Percentiles rank a stretch among this genome's conserved stretches.
Conservation (phyloP, 2,113 vertebrate genomes). For the Anolis sagrei region DNA sequence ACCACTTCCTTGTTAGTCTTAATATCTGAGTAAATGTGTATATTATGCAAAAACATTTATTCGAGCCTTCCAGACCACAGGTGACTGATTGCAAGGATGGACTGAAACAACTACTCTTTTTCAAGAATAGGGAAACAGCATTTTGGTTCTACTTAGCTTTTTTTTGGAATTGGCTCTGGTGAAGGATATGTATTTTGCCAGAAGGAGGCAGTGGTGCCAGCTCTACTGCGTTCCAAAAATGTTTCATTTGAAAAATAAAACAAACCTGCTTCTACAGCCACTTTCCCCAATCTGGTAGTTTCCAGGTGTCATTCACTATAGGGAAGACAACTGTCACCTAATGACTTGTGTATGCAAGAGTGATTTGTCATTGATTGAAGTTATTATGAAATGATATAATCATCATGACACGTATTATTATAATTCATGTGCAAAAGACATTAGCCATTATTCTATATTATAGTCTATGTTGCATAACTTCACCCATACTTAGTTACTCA, state of each 20-base stretch:
- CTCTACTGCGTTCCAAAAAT: background rate
- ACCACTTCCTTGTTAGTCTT: conserved; percentile 15
- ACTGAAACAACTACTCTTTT: background rate
- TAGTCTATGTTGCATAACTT: too few relatives aligned
- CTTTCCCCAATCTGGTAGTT: background rate
- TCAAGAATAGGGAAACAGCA: background rate
- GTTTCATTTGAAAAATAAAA: too few relatives aligned
- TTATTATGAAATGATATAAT: background rate
- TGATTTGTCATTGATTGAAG: background rate
- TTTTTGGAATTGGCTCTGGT: background rate
- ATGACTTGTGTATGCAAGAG: background rate
- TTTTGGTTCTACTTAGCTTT: background rate
- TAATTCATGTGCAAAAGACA: background rate
- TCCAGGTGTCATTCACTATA: background rate
- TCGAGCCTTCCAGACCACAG: background rate
- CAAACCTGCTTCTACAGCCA: background rate
- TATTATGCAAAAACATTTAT: background rate
- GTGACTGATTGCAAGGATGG: background rate
- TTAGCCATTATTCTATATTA: too few relatives aligned
- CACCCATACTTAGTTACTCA: too few relatives aligned
- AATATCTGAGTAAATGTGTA: conserved; percentile 1
- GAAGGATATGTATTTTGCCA: background rate
- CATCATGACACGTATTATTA: background rate
- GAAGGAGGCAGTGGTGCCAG: background rate
- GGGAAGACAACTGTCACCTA: too few relatives aligned